Evolutionary conservation across 35 echinoderm and acorn worm species (phyloP).

Genomic region (Ophioderma brevispina): DNA sequence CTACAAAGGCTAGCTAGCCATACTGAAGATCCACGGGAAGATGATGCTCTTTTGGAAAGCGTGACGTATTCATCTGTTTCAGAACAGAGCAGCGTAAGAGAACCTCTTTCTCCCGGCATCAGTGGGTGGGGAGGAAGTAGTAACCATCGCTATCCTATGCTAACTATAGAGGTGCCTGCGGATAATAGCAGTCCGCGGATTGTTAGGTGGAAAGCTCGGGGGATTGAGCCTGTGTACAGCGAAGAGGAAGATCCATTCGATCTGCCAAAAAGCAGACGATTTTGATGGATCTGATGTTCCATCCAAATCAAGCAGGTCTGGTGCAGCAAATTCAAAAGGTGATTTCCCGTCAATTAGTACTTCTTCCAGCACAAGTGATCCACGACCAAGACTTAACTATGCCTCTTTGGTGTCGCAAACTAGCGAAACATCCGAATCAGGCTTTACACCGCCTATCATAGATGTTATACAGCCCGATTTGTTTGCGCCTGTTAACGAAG

Average conservation of each 20-base stretch:
- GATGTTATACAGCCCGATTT: background rate
- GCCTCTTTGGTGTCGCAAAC: background rate
- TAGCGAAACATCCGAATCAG: background rate
- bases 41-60: background rate
- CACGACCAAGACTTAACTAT: background rate
- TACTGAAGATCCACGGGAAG: background rate
- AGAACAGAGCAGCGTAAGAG: background rate
- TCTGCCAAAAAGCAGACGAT: background rate
- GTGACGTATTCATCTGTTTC: background rate
- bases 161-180: background rate
- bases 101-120: background rate
- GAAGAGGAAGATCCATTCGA: background rate
- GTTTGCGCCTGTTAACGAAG: background rate
- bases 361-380: background rate
- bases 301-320: background rate
- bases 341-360: background rate
- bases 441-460: background rate
- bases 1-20: background rate
- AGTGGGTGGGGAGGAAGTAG: background rate
- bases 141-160: background rate
- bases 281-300: background rate
- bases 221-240: background rate
- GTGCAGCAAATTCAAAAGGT: background rate
- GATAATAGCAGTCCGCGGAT: background rate
- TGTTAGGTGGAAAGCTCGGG: background rate